Evolutionary conservation across 2,113 vertebrate species (phyloP), one percentile per base, ranked within the genome.

Genomic region (Gymnorhina tibicen): DNA sequence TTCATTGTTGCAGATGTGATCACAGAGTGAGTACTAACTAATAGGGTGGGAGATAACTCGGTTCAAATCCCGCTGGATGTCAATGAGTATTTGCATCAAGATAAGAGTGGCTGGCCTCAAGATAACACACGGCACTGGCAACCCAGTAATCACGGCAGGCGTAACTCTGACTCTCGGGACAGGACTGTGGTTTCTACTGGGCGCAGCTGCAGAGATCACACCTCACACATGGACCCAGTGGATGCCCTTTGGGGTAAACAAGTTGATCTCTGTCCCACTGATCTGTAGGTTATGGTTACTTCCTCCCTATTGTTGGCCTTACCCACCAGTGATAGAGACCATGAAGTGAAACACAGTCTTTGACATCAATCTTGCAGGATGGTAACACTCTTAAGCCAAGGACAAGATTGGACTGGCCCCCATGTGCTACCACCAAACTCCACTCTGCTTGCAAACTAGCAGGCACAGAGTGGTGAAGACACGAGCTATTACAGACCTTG

Each of bases 191-290:
- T 28, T 67, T 44, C 28, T 67, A 33, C 27, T 10, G 28, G 23
- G 7, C 6, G 6, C 7, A 53, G 16, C 9, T 67, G 28, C 27
- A 58, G 33, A 74, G 50, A 59, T 20, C 32, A 64, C 17, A 58
- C 8, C 8, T 74, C 44, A 16, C 22, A 58, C 1, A 14, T 0
- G 0, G 32, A 9, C 7, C 17, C 24, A 56, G 9, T 10, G 18
- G 50, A 50, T 37, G 10, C 12, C 10, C 27, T 37, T 27, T 27
- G 4, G 22, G 22, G 8, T 27, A 73, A 35, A 26, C 35, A 80
- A 66, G 9, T 5, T 66, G 10, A 27, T 35, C 50, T 42, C 35
- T 35, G 14, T 26, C 50, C 14, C 35, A 33, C 35, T 7, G 42
- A 20, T 19, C 17, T 37, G 18, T 12, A 32, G 30, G n/a, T 21